Evolutionary conservation across 2,113 vertebrate genomes (phyloP), one percentile per base, ranked within the genome.

Genomic region (Macquaria ambigua): DNA sequence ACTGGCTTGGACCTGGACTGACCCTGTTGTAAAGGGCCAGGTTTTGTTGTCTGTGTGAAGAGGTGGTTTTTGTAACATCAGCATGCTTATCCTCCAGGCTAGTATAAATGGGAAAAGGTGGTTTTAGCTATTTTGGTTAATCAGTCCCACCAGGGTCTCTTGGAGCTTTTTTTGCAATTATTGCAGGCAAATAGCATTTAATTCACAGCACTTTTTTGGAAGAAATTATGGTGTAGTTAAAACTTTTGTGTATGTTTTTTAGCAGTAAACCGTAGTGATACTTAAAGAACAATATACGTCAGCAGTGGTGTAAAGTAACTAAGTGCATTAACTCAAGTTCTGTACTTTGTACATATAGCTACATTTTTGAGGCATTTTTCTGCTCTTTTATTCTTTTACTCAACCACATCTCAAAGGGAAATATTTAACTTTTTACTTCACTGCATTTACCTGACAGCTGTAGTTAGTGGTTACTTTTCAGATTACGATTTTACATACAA

Each of bases 91-190:
- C 58, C 41, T 75, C 21, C 31, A 66, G 41, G 39, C 63, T 15
- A 41, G 79, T 10, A 18, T 21, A 21, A 74, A 52, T 41, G 34
- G 31, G n/a, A 50, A 75, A 68, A 14, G 28, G 6, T 41, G 34
- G 11, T 61, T 39, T 62, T 62, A 64, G 68, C n/a, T 81, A 21
- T 34, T 79, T 74, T 72, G 68, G 46, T 72, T 52, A 41, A 80
- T 72, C 43, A 80, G 46, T 72, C 68, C n/a, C 31, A 55, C 34
- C 34, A 63, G 78, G 69, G 62, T 70, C 15, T 59, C 55, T n/a
- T 12, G 5, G 2, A 52, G 21, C 31, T 28, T 59, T 52, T 43
- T 43, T 10, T 46, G n/a, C 52, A n/a, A 37, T 70, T 59, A 70
- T 37, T 61, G 31, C 43, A 53, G 46, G 11, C 9, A 64, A 14